Evolutionary conservation across 2,797 vertebrate species (phyloP), one percentile per base, ranked within the genome.

Genomic region (Orestias chungarensis): DNA sequence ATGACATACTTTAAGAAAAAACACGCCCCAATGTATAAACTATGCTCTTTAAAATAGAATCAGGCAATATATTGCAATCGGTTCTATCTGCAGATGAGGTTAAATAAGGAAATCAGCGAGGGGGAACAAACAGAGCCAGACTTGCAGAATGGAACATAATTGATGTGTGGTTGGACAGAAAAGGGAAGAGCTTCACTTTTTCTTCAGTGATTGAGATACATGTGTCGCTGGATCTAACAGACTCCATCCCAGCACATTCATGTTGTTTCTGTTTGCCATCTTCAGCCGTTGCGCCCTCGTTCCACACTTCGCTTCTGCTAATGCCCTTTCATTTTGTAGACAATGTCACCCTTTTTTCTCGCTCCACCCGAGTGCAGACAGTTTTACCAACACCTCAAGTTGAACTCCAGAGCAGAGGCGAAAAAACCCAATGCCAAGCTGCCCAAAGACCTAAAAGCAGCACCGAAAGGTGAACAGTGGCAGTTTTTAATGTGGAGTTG

Each of bases 371-470:
- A 29, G 23, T 65, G 6, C 46, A 3, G 68, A 77, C 79, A 54
- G 31, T 68, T 82, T 88, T 77, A 86, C 79, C 69, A 84, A 68
- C 83, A 84, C 75, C 83, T 81, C 68, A 43, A 83, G 82, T 68
- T 81, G 64, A 81, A 72, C 64, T 71, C 65, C 66, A 59, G 33
- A 43, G 49, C 11, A 44, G 68, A 66, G 73, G 71, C 55, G 61
- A 46, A 66, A 61, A n/a, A 55, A 71, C 77, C 71, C 73, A 29
- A 71, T 15, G 55, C 46, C n/a, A 47, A 4, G 1, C 68, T 71
- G 64, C 31, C 38, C 52, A n/a, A 38, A 31, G 17, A 74, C 27
- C 2, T 33, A 47, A 10, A 52, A 75, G 47, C 47, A 17, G 38
- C 52, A 8, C 1, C 18, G 10, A 44, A 49, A 62, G 67, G 17